Base-by-base conservation (phyloP, 1,140 invertebrate genomes). In the Saccostrea echinata region DNA sequence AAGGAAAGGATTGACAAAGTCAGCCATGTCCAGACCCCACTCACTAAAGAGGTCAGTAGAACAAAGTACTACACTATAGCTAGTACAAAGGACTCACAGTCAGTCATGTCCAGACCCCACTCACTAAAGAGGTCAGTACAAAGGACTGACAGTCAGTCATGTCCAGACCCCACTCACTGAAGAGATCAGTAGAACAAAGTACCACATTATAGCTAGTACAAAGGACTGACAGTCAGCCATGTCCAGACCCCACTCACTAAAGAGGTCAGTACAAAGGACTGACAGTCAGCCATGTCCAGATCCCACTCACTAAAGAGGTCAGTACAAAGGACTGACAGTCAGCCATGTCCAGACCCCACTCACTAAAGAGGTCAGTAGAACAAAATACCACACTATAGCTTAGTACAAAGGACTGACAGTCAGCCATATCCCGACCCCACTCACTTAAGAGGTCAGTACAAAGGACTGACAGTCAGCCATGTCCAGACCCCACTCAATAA, bases 291-390 rank as follows among this genome's bases (percentile, higher is more conserved):
- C 52, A 84, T 33, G 57, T 84, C 16, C 86, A 89, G 53, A 84
- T 84, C 53, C 87, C 89, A 43, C 84, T 92, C 24, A 88, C 88
- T 64, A 91, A 92, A 90, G 91, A 92, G 71, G 92, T 92, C 85
- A 61, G 84, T 84, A 55, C 11, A 68, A 57, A 43, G 51, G 21
- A 53, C 88, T 16, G 53, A 91, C 21, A 91, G 76, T 87, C n/a
- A 82, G 27, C 88, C 53, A 84, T 43, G 61, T 84, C 11, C 87
- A 89, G 55, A 85, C 85, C 55, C 88, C 89, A 51, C 84, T 92
- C 24, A 88, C 88, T 68, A 91, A 92, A 90, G 91, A 92, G 76
- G 92, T 92, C 84, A 61, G 84, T 84, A 13, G 43, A 57, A n/a
- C 18, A 61, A n/a, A 61, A 4, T n/a, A 61, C 55, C 1, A 57